Percentiles rank a stretch among this genome's conserved stretches.
Conservation (phyloP, 1,140 invertebrate species). For the Dreissena rostriformis region DNA sequence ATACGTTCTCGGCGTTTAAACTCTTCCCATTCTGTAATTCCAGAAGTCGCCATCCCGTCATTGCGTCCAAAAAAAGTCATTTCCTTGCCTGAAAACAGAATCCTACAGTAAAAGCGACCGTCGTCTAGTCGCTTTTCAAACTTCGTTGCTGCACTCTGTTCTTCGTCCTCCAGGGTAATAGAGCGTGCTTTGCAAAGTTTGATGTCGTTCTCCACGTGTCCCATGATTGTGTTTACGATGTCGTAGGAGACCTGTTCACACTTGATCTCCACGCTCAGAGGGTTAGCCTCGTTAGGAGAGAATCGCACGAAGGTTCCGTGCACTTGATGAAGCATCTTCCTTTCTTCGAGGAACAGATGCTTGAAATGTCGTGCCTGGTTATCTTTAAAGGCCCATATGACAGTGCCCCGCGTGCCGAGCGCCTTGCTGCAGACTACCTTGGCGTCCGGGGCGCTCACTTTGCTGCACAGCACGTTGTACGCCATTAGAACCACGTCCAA, state of each 20-base stretch:
- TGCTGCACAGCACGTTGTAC: background rate
- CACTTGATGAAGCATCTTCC: background rate
- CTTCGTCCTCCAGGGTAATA: background rate
- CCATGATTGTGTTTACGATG: background rate
- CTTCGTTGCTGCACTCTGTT: background rate
- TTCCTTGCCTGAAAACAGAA: background rate
- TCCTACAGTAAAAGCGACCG: background rate
- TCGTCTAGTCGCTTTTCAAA: background rate
- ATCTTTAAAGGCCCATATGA: conserved; percentile 1
- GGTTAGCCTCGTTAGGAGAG: background rate
- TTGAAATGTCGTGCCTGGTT: conserved; percentile 1
- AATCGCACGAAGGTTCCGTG: background rate
- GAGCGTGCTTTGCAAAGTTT: background rate
- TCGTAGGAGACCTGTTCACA: background rate
- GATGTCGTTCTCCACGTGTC: background rate
- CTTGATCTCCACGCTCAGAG: conserved; percentile 3
- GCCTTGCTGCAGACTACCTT: background rate
- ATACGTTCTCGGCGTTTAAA: background rate
- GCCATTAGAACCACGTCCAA: background rate
- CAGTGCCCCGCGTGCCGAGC: background rate
- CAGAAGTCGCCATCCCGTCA: background rate
- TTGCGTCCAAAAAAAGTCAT: background rate
- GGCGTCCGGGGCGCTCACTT: background rate
- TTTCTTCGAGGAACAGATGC: background rate
- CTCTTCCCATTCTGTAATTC: background rate